Evolutionary conservation across 1,140 invertebrate genomes (phyloP).

Genomic region (Grapholita molesta): DNA sequence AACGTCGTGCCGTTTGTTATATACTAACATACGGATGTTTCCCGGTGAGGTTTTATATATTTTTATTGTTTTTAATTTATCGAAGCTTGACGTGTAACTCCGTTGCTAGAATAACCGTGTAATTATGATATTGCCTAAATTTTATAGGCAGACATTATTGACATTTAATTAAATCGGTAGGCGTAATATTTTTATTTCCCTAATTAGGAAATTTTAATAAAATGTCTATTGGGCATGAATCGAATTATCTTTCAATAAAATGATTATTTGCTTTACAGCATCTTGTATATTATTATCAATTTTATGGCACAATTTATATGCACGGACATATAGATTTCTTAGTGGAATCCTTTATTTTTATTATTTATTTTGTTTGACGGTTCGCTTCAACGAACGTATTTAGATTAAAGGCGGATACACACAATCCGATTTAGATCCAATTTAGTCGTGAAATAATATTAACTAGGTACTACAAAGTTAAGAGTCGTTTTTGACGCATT

Average conservation of each 20-base stretch:
- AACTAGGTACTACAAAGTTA: neutral
- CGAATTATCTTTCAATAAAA: neutral
- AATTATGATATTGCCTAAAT: neutral
- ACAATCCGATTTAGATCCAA: neutral
- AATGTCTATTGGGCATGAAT: neutral
- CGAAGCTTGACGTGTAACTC: neutral
- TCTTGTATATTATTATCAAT: conserved; percentile 1
- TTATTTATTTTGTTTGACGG: conserved; percentile 13
- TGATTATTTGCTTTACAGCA: conserved; percentile 4
- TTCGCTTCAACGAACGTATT: neutral
- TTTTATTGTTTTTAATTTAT: neutral
- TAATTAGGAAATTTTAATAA: neutral
- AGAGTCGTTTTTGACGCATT: neutral
- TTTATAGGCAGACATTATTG: neutral
- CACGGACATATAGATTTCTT: neutral
- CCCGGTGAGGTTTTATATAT: neutral
- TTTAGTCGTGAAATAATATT: neutral
- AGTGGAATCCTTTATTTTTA: conserved; percentile 7
- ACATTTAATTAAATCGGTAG: neutral
- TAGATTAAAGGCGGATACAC: neutral
- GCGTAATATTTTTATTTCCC: neutral
- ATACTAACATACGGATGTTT: neutral
- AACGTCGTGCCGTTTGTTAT: too few species aligned
- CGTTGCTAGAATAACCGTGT: neutral
- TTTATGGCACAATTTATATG: conserved; percentile 3